Evolutionary conservation across 2,113 vertebrate species (phyloP).

Genomic region (Gyps fulvus): DNA sequence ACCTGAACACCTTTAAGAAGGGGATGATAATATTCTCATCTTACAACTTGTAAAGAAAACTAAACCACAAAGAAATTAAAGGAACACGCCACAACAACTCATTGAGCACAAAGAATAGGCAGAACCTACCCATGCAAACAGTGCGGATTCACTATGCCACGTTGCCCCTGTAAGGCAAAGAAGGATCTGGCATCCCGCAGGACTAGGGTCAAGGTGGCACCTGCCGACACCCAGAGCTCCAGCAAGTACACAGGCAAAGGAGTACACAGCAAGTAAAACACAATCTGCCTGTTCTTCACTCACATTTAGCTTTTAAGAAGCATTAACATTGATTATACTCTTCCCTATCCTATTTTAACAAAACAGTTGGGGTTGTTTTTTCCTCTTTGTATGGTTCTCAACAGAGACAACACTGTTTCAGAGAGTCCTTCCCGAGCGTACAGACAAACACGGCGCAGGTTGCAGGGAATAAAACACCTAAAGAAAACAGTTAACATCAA

Average conservation of each 20-base stretch:
- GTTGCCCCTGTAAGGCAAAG: accelerated
- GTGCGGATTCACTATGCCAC: accelerated
- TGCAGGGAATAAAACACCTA: not conserved
- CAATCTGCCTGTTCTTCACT: not conserved
- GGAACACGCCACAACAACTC: not conserved
- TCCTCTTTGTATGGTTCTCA: not conserved
- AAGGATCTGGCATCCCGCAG: not conserved
- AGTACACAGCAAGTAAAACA: not conserved
- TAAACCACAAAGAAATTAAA: not conserved
- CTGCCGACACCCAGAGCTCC: not conserved
- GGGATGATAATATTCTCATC: not conserved
- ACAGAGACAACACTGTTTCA: not conserved
- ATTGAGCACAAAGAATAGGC: not conserved
- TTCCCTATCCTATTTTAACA: not conserved
- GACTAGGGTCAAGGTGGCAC: not conserved
- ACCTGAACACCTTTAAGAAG: not conserved
- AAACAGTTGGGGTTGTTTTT: not conserved
- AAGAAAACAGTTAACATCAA: not conserved
- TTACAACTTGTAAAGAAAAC: not conserved
- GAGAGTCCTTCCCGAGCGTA: not conserved
- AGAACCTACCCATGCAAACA: not conserved
- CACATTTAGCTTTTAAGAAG: not conserved
- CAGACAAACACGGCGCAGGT: not conserved
- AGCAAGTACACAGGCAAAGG: not conserved
- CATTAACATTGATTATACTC: not conserved